Evolutionary conservation across 2,113 vertebrate species (phyloP), one percentile per base, ranked within the genome.

Genomic region (Cynopterus brachyotis): DNA sequence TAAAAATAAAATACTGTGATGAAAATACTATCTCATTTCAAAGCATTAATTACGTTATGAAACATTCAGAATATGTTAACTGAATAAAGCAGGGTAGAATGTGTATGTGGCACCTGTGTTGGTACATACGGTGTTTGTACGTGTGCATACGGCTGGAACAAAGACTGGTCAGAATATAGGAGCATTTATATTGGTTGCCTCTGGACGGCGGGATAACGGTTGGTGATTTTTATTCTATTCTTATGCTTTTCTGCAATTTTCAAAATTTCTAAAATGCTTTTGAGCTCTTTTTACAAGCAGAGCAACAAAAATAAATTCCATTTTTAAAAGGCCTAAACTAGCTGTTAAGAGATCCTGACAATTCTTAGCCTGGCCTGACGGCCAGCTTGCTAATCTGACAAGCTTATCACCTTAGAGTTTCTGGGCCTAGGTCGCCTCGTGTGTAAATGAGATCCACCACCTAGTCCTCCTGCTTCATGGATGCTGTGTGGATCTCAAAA

Each of bases 81-180:
- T 35, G 66, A 86, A 30, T 40, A 59, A 87, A 7, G 32, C 19
- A 16, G 53, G 26, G 22, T 19, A 37, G 40, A 30, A 6, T 0
- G 17, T 9, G 15, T 11, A 30, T 24, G 6, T 2, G 15, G 20
- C 5, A 20, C 53, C 9, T 9, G 22, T 35, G 19, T 37, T 30
- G 66, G 66, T 13, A 16, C 40, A 42, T 10, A 6, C 2, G 9
- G 22, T 12, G 12, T 45, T 12, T 16, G 26, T 28, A 37, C 1
- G 16, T 2, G 9, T 15, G 55, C 0, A 0, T 6, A 7, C 0
- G 20, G 24, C n/a, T 3, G n/a, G 60, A 26, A 42, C 16, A 10
- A 53, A 75, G n/a, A 13, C 20, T 28, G 17, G 2, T 42, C 1
- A 64, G 26, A 60, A 42, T 1, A 28, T 0, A 57, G 37, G 42